Conservation (phyloP, 1,140 invertebrate genomes). For the Ganaspis sp. region DNA sequence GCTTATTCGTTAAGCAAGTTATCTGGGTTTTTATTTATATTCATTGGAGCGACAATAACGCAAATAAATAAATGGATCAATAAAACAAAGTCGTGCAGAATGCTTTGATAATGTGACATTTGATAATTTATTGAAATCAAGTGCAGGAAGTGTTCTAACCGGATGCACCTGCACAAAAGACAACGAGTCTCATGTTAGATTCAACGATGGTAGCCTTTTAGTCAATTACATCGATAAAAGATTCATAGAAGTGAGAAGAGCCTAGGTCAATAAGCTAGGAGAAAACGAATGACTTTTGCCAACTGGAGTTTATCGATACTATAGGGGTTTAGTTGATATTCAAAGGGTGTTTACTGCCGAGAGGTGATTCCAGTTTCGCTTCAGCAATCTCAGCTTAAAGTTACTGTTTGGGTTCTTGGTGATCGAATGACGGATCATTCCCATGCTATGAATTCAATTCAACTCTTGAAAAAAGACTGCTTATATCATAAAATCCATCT, state of each 20-base stretch:
- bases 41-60: too few species aligned
- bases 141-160: conserved; percentile 40
- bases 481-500: conserved; percentile 26
- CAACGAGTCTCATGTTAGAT: conserved; percentile 53
- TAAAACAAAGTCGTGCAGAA: too few species aligned
- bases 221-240: conserved; percentile 61
- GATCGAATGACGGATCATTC: conserved; percentile 54
- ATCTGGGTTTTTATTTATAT: too few species aligned
- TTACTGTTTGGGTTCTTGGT: conserved; percentile 49
- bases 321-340: background rate
- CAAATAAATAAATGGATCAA: too few species aligned
- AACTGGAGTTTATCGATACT: conserved; percentile 1
- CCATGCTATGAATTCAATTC: conserved; percentile 42
- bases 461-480: conserved; percentile 31
- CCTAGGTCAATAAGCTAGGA: conserved; percentile 20
- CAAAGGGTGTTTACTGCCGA: conserved; percentile 33
- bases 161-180: conserved; percentile 35
- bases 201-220: conserved; percentile 57
- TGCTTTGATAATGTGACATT: too few species aligned
- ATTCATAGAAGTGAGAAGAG: conserved; percentile 45
- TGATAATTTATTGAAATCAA: too few species aligned
- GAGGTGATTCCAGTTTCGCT: conserved; percentile 34
- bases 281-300: conserved; percentile 50
- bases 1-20: too few species aligned
- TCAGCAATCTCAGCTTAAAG: conserved; percentile 42